These are phyloP conservation scores for Carassius gibelio DNA, from an alignment of 2,113 vertebrate genomes.

Conservation along the genomic window DNA sequence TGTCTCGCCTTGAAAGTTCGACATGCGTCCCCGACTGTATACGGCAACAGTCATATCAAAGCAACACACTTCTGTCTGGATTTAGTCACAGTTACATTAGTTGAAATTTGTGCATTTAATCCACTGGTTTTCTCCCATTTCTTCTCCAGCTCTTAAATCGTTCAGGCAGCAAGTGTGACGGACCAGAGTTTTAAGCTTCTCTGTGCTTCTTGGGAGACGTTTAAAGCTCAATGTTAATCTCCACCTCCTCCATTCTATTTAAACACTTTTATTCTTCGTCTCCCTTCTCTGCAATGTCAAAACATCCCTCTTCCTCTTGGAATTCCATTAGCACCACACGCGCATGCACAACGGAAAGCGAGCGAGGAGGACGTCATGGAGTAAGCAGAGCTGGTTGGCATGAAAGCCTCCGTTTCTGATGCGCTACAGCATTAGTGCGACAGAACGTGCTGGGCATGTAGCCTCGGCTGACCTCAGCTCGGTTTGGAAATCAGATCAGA, in stretches of 20 bases:
- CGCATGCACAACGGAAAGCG: too few relatives aligned
- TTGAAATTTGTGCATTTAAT: conserved; percentile 52
- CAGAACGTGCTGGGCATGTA: not conserved
- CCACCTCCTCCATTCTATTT: conserved; percentile 59
- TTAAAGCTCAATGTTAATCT: conserved; percentile 53
- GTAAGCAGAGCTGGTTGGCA: not conserved
- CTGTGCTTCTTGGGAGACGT: conserved; percentile 49
- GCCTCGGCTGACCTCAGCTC: conserved; percentile 17
- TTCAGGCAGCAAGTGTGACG: conserved; percentile 59
- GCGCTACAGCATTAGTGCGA: too few relatives aligned
- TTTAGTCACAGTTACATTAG: conserved; percentile 46
- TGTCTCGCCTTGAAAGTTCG: conserved; percentile 32
- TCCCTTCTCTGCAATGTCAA: conserved; percentile 1
- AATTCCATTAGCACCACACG: not conserved
- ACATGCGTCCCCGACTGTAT: not conserved
- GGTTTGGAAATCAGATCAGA: conserved; percentile 42
- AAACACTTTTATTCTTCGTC: conserved; percentile 45
- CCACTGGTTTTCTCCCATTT: conserved; percentile 51
- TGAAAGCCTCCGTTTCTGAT: not conserved
- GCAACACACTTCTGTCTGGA: conserved; percentile 25
- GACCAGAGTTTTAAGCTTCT: conserved; percentile 52
- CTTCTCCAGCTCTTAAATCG: conserved; percentile 40
- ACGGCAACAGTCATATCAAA: conserved; percentile 38
- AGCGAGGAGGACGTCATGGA: too few relatives aligned
- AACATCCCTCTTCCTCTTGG: not conserved